These are phyloP conservation scores for Oxycera nigricornis DNA, from an alignment of 2,888 invertebrate genomes.

Conservation along the genomic window DNA sequence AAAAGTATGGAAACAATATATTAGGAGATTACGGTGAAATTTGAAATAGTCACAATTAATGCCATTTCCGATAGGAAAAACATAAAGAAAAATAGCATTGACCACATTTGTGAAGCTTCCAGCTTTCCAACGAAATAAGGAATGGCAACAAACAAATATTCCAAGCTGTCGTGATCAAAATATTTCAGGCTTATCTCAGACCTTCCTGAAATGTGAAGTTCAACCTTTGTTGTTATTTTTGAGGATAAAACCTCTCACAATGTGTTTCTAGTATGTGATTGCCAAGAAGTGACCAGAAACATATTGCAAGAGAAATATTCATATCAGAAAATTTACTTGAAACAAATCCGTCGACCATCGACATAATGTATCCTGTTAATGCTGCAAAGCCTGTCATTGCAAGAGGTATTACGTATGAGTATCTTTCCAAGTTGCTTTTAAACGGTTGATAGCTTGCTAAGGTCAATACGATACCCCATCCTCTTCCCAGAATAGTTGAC, in stretches of 20 bases:
- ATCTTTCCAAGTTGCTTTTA: slow-evolving; percentile 69
- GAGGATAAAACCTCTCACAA: too few species aligned
- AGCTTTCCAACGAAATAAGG: slow-evolving; percentile 74
- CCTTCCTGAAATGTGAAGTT: too few species aligned
- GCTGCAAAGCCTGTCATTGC: neutral
- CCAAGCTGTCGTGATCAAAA: neutral
- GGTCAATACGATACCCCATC: slow-evolving; percentile 82
- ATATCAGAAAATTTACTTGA: neutral
- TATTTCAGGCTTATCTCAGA: too few species aligned
- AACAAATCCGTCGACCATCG: neutral
- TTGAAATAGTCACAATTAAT: slow-evolving; percentile 2
- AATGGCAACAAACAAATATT: slow-evolving; percentile 69
- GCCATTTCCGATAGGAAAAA: slow-evolving; percentile 70
- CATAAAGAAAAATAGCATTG: slow-evolving; percentile 78
- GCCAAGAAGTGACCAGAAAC: too few species aligned
- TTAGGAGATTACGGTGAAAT: neutral
- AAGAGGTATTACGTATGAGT: slow-evolving; percentile 49
- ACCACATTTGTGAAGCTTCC: slow-evolving; percentile 77
- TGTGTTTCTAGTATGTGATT: too few species aligned
- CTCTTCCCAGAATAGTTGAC: slow-evolving; percentile 83
- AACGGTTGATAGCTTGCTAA: slow-evolving; percentile 84
- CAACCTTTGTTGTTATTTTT: too few species aligned
- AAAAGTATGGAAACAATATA: too few species aligned
- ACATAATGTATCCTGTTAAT: neutral
- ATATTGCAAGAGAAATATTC: neutral